Evolutionary conservation across 1,140 invertebrate genomes (phyloP).

Genomic region (Camponotus pennsylvanicus): DNA sequence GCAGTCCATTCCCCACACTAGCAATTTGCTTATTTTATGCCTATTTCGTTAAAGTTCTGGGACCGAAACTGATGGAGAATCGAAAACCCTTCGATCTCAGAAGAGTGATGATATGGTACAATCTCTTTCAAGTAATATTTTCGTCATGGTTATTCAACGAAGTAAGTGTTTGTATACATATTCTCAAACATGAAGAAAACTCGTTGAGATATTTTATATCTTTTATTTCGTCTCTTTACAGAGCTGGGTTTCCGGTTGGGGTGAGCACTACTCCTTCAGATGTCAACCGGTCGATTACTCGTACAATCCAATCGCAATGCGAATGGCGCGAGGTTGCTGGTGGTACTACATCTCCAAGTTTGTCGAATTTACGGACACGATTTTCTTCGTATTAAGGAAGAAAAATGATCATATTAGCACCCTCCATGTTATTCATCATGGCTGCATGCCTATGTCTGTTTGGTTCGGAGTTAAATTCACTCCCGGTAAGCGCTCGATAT

Average conservation of each 20-base stretch:
- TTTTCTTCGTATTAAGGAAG: conserved; percentile 95
- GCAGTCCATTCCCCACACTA: conserved; percentile 93
- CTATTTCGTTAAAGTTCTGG: conserved; percentile 92
- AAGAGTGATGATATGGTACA: conserved; percentile 93
- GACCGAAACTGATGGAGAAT: conserved; percentile 96
- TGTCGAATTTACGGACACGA: conserved; percentile 95
- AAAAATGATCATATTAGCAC: conserved; percentile 95
- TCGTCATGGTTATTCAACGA: conserved; percentile 94
- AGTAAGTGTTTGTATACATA: conserved; percentile 86
- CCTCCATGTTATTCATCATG: conserved; percentile 97
- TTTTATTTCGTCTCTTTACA: conserved; percentile 79
- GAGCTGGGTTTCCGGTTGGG: conserved; percentile 90
- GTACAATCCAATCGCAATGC: conserved; percentile 90
- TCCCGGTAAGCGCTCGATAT: conserved; percentile 88
- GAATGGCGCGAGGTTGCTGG: conserved; percentile 93
- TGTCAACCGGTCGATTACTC: conserved; percentile 97
- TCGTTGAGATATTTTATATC: background rate
- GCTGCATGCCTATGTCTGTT: conserved; percentile 96
- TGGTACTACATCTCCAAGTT: conserved; percentile 97
- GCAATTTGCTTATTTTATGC: conserved; percentile 92
- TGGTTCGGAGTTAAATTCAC: conserved; percentile 98
- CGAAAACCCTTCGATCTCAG: conserved; percentile 94
- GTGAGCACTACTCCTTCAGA: conserved; percentile 92
- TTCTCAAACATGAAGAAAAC: background rate
- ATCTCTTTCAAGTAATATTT: conserved; percentile 94